Evolutionary conservation across 2,797 vertebrate genomes (phyloP).

Genomic region (Cryptoblepharus egeriae): DNA sequence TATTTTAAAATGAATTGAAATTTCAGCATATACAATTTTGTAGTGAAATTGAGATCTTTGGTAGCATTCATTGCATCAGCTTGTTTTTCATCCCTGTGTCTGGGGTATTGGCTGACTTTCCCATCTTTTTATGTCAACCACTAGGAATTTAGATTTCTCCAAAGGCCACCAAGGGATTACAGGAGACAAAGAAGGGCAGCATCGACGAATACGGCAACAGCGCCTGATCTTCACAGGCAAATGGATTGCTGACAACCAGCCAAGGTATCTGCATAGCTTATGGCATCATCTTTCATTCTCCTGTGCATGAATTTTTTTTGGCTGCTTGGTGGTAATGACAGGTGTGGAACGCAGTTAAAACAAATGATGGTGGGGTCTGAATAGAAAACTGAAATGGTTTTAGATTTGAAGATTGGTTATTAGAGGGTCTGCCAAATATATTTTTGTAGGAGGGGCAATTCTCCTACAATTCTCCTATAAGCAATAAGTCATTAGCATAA

Average conservation of each 20-base stretch:
- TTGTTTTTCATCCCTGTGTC: neutral
- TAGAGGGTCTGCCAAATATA: no score
- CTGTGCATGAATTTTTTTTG: neutral
- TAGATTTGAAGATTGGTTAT: no score
- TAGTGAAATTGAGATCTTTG: no score
- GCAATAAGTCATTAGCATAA: no score
- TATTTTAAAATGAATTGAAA: no score
- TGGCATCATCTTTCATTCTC: neutral
- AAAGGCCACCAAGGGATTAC: slow-evolving; percentile 95
- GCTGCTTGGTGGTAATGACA: neutral
- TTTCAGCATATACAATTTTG: no score
- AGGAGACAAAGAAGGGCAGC: slow-evolving; percentile 88
- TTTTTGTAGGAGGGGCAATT: no score
- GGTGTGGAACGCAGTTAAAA: neutral
- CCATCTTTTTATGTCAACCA: slow-evolving; percentile 48
- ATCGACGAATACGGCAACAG: slow-evolving; percentile 85
- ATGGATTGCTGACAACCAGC: slow-evolving; percentile 95
- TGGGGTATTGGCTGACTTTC: neutral
- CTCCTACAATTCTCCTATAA: no score
- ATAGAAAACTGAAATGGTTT: neutral
- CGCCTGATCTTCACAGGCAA: slow-evolving; percentile 90
- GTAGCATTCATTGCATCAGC: neutral
- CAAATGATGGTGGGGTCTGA: no score
- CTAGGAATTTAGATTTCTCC: slow-evolving; percentile 95
- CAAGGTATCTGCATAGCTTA: slow-evolving; percentile 76